Percentiles rank a stretch among this genome's conserved stretches.
Evolutionary conservation across 2,113 vertebrate species (phyloP).

Genomic region (Carassius auratus): DNA sequence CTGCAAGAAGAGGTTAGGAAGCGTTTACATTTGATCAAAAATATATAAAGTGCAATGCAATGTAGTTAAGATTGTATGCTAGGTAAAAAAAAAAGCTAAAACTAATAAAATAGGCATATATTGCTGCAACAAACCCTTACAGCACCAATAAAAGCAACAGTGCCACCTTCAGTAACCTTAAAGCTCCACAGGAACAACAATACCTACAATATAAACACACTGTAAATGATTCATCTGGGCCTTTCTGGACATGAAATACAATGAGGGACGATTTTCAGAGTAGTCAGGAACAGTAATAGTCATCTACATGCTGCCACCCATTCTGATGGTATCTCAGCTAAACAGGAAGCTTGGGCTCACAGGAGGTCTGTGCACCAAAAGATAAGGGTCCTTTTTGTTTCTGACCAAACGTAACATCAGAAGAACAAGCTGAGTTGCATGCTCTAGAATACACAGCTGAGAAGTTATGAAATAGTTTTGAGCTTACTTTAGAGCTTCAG

Average conservation of each 20-base stretch:
- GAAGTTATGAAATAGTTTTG: background rate
- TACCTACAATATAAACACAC: background rate
- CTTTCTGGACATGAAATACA: background rate
- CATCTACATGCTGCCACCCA: background rate
- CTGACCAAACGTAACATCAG: background rate
- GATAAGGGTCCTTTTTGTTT: conserved; percentile 29
- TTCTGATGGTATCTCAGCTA: background rate
- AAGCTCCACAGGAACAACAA: conserved; percentile 2
- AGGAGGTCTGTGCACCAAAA: background rate
- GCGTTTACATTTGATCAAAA: background rate
- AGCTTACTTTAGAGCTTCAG: background rate
- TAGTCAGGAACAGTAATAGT: background rate
- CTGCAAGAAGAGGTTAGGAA: conserved; percentile 19
- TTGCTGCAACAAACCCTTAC: background rate
- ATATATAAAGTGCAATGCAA: background rate
- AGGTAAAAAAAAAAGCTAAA: background rate
- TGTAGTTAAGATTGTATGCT: too few species aligned
- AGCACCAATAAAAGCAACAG: background rate
- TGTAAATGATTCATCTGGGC: background rate
- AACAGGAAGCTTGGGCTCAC: conserved; percentile 11
- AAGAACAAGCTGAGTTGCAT: background rate
- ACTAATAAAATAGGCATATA: background rate
- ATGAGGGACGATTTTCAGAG: background rate
- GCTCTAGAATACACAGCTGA: background rate
- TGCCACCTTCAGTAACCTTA: conserved; percentile 10